Base-by-base conservation (phyloP, 92 coral and sea anemone species). In the Phenganax marumi region DNA sequence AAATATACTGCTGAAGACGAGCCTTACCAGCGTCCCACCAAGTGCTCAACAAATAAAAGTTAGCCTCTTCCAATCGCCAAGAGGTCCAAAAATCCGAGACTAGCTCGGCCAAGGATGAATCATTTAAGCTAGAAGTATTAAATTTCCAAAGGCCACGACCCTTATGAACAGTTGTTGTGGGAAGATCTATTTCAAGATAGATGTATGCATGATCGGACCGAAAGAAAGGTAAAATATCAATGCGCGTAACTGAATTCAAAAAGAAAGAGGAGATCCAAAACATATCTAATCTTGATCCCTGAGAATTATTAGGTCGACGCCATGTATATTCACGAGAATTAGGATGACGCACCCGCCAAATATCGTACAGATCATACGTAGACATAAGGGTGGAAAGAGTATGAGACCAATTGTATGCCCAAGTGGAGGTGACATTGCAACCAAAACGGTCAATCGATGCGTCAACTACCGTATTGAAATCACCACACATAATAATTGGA, bases 141-240 rank as follows among this genome's bases (percentile, higher is more conserved):
- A 90, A 75, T 43, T 90, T 90, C 93, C 93, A 90, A 0, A 25
- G 16, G 0, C 91, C 89, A 0, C 69, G 73, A 0, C 93, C 93
- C 3, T 85, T 76, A 0, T 83, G 21, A 2, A 81, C 72, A 17
- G n/a, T n/a, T n/a, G 12, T 55, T 8, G n/a, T 22, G 9, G 85
- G 89, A 12, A 85, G 21, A 33, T 50, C 46, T 0, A 85, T 47
- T 6, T 11, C 54, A 14, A 85, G 9, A 52, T 52, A 8, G 14
- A 14, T 14, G 14, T 14, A 52, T 52, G 9, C 57, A 9, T 52
- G 57, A 14, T 52, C 57, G 9, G 9, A 52, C 9, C 57, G 57
- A 8, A 52, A 52, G 14, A 9, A 52, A 8, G 9, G 57, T 52
- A 52, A 9, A 52, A 9, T 52, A 14, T 52, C 9, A 52, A 8